Evolutionary conservation across 2,888 invertebrate species (phyloP).

Genomic region (Euplexia lucipara): DNA sequence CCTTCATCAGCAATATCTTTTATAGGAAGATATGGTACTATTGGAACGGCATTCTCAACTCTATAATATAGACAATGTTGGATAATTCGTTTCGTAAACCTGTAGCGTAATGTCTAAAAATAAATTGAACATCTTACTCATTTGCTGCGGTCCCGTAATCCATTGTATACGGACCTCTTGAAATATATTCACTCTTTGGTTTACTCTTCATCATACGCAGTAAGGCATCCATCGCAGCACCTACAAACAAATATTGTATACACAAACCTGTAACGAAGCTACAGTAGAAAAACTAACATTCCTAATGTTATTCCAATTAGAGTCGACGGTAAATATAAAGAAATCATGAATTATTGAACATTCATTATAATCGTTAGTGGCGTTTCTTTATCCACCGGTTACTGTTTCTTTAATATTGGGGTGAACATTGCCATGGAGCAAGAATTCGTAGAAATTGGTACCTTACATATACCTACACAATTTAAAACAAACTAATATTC

Average conservation of each 20-base stretch:
- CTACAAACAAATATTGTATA: constrained; percentile 65
- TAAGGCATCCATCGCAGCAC: constrained; percentile 70
- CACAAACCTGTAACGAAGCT: background rate
- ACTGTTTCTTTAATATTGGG: background rate
- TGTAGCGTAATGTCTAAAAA: background rate
- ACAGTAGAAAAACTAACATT: too few species aligned
- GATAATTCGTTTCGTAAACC: background rate
- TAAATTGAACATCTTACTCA: constrained; percentile 71
- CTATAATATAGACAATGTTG: constrained; percentile 59
- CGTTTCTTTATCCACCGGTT: background rate
- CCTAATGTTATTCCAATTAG: too few species aligned
- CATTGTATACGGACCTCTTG: constrained; percentile 74
- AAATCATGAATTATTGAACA: background rate
- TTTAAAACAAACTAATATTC: background rate
- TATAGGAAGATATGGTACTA: constrained; percentile 77
- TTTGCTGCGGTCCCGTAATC: constrained; percentile 72
- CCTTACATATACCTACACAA: background rate
- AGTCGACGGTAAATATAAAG: too few species aligned
- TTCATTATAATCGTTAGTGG: background rate
- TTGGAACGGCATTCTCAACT: constrained; percentile 72
- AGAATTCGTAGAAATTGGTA: background rate
- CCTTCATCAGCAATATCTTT: constrained; percentile 81
- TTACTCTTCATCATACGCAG: constrained; percentile 76
- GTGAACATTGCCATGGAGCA: background rate
- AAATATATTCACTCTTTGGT: constrained; percentile 67